These are phyloP conservation scores for Rhimphoctona megacephalus DNA, from an alignment of 2,888 invertebrate genomes.

Conservation along the genomic window DNA sequence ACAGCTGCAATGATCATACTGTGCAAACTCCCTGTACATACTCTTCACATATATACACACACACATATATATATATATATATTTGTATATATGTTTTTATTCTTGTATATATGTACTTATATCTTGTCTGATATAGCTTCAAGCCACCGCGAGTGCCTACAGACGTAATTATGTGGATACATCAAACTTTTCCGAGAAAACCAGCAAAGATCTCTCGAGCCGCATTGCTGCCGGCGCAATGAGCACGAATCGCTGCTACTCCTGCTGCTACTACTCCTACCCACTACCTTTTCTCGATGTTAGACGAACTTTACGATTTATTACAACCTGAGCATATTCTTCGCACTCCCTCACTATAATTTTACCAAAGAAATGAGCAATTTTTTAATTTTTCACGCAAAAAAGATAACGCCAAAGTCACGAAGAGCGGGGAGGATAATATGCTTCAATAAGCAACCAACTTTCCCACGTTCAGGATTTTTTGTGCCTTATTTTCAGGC, in stretches of 20 bases:
- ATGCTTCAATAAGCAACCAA: background rate
- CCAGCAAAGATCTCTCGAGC: conserved; percentile 57
- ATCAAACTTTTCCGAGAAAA: conserved; percentile 74
- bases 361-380: conserved; percentile 38
- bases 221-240: conserved; percentile 55
- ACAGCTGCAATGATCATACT: conserved; percentile 68
- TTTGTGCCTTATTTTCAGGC: background rate
- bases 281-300: conserved; percentile 48
- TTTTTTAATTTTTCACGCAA: conserved; percentile 36
- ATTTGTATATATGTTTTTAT: conserved; percentile 24
- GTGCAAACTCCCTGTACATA: conserved; percentile 54
- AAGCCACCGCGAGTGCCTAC: conserved; percentile 60
- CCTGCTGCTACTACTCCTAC: background rate
- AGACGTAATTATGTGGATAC: conserved; percentile 81
- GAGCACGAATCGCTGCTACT: conserved; percentile 50
- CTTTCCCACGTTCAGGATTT: background rate
- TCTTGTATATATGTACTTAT: conserved; percentile 41
- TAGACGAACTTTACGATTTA: conserved; percentile 67
- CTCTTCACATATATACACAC: conserved; percentile 22
- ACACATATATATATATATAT: conserved; percentile 6
- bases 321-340: conserved; percentile 45
- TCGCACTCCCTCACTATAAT: conserved; percentile 21
- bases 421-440: conserved; percentile 1
- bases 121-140: conserved; percentile 53
- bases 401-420: conserved; percentile 4